Percentiles rank a stretch among this genome's conserved stretches.
Conservation (phyloP, 2,113 vertebrate genomes). For the Mobula hypostoma region DNA sequence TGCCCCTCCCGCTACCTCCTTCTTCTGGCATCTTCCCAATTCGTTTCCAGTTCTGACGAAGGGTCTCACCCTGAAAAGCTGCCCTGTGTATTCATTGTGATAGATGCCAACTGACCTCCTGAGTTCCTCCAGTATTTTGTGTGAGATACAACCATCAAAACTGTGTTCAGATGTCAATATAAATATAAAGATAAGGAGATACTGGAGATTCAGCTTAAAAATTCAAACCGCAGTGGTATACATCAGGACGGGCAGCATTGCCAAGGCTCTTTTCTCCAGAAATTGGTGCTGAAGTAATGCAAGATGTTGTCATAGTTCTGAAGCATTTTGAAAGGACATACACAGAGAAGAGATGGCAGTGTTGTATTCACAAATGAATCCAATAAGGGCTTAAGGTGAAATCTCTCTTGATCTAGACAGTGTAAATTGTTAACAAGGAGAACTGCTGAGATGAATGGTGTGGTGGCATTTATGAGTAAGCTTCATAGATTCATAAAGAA, state of each 20-base stretch:
- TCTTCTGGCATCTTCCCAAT: too few relatives aligned
- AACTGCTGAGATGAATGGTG: neutral
- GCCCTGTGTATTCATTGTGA: too few relatives aligned
- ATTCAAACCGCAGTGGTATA: neutral
- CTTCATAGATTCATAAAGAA: neutral
- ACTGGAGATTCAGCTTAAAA: neutral
- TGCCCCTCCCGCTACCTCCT: too few relatives aligned
- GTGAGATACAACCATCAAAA: neutral
- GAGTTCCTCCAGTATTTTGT: too few relatives aligned
- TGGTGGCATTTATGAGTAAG: neutral
- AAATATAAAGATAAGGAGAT: neutral
- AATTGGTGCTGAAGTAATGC: too few relatives aligned
- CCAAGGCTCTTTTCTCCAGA: neutral
- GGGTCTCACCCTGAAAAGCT: too few relatives aligned
- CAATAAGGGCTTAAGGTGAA: neutral
- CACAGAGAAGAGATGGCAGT: neutral
- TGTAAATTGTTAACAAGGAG: neutral
- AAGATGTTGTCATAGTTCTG: neutral
- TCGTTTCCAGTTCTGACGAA: too few relatives aligned
- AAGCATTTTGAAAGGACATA: neutral
- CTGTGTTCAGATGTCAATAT: neutral
- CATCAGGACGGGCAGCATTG: neutral
- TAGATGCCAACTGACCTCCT: too few relatives aligned
- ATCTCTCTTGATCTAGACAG: neutral
- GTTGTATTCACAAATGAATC: neutral